Percentiles rank a stretch among this genome's conserved stretches.
Evolutionary conservation across 2,888 invertebrate species (phyloP).

Genomic region (Nomada fabriciana): DNA sequence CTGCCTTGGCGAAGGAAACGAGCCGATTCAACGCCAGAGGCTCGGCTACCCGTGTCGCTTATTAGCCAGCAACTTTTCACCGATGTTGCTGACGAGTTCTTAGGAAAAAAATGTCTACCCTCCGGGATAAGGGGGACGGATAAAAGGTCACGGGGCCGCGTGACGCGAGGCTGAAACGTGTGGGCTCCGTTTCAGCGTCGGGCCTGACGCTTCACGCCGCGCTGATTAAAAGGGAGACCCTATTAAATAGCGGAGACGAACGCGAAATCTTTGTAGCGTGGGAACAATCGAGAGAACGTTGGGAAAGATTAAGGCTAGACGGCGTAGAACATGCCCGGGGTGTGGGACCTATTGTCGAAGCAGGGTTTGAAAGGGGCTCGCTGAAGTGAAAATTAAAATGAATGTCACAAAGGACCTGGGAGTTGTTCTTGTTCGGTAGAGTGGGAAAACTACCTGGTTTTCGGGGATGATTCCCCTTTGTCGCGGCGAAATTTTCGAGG

Average conservation of each 20-base stretch:
- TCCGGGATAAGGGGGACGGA: neutral
- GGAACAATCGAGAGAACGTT: slow-evolving; percentile 16
- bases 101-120: slow-evolving; percentile 20
- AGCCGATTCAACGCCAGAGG: slow-evolving; percentile 50
- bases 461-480: neutral
- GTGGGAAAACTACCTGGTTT: neutral
- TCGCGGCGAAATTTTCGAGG: neutral
- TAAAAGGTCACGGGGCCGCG: slow-evolving; percentile 46
- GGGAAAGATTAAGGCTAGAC: slow-evolving; percentile 2
- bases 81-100: slow-evolving; percentile 17
- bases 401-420: slow-evolving; percentile 13
- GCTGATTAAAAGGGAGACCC: neutral
- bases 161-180: neutral
- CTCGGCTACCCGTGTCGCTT: slow-evolving; percentile 35
- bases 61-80: slow-evolving; percentile 25
- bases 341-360: slow-evolving; percentile 10
- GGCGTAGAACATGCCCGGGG: neutral
- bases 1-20: slow-evolving; percentile 44
- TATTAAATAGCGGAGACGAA: neutral
- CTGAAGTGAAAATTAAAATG: slow-evolving; percentile 35
- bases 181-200: neutral
- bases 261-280: slow-evolving; percentile 6
- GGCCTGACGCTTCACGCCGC: neutral
- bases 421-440: slow-evolving; percentile 4
- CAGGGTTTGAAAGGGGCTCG: slow-evolving; percentile 8